Conservation (phyloP, 2,113 vertebrate genomes). For the Apteryx mantelli region DNA sequence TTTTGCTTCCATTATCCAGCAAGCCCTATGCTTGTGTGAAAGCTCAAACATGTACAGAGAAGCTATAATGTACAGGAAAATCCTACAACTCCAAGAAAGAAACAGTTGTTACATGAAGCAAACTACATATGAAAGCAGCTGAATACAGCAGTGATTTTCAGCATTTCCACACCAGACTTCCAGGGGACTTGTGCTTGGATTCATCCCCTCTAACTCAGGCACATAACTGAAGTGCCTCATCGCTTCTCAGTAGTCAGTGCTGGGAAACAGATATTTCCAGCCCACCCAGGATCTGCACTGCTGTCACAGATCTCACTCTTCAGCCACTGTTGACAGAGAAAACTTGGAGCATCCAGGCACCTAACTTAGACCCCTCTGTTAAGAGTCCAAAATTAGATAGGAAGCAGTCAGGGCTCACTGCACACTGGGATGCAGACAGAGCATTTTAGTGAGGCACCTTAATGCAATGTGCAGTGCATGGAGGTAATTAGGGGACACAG, state of each 20-base stretch:
- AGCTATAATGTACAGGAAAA: background rate
- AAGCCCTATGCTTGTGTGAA: background rate
- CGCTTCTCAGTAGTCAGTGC: background rate
- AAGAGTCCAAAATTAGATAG: background rate
- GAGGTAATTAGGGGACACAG: accelerated
- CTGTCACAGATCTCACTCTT: background rate
- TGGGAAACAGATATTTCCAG: background rate
- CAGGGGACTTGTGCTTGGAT: background rate
- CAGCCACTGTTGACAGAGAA: background rate
- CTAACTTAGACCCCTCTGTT: background rate
- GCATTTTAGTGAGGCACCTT: background rate
- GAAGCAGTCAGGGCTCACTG: background rate
- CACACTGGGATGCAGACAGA: background rate
- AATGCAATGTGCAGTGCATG: background rate
- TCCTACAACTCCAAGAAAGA: background rate
- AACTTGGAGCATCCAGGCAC: background rate
- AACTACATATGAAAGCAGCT: background rate
- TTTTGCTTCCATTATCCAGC: constrained; percentile 24
- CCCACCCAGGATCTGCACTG: background rate
- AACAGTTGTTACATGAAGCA: background rate
- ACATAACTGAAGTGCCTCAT: background rate
- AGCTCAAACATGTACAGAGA: background rate
- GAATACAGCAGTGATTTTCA: background rate
- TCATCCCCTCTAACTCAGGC: background rate
- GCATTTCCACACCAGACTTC: background rate